Evolutionary conservation across 37 sponge, comb jelly and placozoan genomes (phyloP), one percentile per base, ranked within the genome.

Genomic region (Petrosia ficiformis): DNA sequence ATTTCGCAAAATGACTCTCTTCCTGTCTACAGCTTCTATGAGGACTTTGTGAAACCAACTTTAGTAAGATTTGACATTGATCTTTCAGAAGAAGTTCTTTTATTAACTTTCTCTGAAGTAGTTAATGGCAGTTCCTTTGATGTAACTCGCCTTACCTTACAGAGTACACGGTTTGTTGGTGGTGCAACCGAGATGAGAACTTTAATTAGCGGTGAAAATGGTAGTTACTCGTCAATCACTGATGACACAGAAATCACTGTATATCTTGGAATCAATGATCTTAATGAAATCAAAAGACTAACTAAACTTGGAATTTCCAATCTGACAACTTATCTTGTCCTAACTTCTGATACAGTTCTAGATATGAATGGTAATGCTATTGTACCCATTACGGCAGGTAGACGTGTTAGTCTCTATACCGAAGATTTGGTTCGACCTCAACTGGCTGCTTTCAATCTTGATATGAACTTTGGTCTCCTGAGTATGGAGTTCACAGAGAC

Each of bases 231-330:
- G 21, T 44, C 74, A 16, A 26, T 1, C 0, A 41, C 5, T 19
- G 58, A 90, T 68, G 71, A 77, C 2, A 85, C 76, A 11, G 70
- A 74, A 22, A 59, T 91, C 1, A 78, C 68, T n/a, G 42, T 95
- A 10, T 68, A 16, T 60, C 75, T 91, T 4, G 96, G 87, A 25
- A 25, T 67, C 36, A 67, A 77, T 72, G 96, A 95, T 56, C 79
- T 95, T 54, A 95, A 95, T 82, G 96, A 88, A 40, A 91, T 95
- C 77, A 95, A 95, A 70, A 67, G 82, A 25, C 78, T 89, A 24
- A 69, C 61, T 32, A 39, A 48, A 29, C 68, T 95, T 26, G 92
- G 84, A 1, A 82, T 81, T 1, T 77, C 77, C 4, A 11, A 8
- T 6, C 24, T 32, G 31, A 78, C 84, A 57, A 79, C 92, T 5